Percentiles rank a stretch among this genome's conserved stretches.
Conservation (phyloP, 2,888 invertebrate genomes). For the Agrenia bidenticulata region DNA sequence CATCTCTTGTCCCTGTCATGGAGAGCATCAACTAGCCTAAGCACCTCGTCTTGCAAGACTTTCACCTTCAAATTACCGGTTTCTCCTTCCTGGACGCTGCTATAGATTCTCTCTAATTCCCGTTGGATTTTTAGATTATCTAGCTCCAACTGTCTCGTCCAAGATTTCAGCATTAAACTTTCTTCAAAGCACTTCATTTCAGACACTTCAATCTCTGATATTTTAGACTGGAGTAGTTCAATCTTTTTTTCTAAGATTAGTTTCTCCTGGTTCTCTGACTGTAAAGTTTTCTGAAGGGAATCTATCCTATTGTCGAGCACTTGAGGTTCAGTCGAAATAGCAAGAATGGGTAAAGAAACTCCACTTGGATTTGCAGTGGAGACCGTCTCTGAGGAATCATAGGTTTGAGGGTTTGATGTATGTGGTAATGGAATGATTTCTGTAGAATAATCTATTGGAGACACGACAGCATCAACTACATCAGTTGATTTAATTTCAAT, state of each 20-base stretch:
- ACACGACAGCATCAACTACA: too few relatives aligned
- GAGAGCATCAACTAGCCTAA: slow-evolving; percentile 58
- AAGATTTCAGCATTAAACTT: slow-evolving; percentile 32
- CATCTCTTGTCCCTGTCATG: slow-evolving; percentile 83
- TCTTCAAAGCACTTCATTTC: slow-evolving; percentile 49
- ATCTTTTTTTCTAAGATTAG: slow-evolving; percentile 46
- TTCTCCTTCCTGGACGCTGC: slow-evolving; percentile 37
- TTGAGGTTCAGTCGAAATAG: slow-evolving; percentile 6
- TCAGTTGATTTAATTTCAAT: too few relatives aligned
- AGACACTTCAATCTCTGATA: slow-evolving; percentile 52
- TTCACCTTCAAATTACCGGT: slow-evolving; percentile 40
- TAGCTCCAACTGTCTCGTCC: slow-evolving; percentile 45
- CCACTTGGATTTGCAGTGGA: not conserved
- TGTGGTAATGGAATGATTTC: slow-evolving; percentile 1
- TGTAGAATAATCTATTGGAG: not conserved
- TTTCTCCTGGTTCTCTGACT: slow-evolving; percentile 49
- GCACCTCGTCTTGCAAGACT: slow-evolving; percentile 41
- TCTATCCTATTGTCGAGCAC: not conserved
- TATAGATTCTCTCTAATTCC: slow-evolving; percentile 37
- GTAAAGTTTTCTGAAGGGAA: slow-evolving; percentile 22
- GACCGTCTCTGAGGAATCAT: not conserved
- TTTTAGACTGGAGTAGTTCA: slow-evolving; percentile 47
- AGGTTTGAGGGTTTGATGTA: not conserved
- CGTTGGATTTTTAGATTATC: slow-evolving; percentile 44
- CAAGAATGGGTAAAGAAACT: not conserved